These are phyloP conservation scores for Tragelaphus scriptus DNA, from an alignment of 2,113 vertebrate genomes.

Conservation along the genomic window DNA sequence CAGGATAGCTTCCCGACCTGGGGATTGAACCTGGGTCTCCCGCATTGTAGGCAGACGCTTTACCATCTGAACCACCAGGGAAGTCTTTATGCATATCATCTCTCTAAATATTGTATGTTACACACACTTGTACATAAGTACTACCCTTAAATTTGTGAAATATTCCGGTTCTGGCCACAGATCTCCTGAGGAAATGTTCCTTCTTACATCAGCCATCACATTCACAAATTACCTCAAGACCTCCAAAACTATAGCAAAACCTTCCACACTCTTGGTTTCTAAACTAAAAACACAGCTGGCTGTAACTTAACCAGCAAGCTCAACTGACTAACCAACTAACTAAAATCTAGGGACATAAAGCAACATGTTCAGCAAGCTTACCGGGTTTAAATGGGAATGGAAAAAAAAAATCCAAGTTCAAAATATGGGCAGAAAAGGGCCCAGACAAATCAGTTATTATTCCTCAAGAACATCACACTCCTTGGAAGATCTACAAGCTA, in stretches of 20 bases:
- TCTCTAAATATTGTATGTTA: not conserved
- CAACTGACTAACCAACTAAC: not conserved
- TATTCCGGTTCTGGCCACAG: not conserved
- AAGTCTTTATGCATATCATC: not conserved
- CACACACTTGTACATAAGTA: not conserved
- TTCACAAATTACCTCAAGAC: not conserved
- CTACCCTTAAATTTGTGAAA: not conserved
- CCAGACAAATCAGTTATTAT: not conserved
- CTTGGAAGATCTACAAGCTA: not conserved
- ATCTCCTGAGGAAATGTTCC: not conserved
- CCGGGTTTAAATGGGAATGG: not conserved
- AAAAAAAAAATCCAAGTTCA: not conserved
- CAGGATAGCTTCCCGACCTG: not conserved
- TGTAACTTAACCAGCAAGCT: not conserved
- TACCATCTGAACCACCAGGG: not conserved
- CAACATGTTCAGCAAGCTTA: not conserved
- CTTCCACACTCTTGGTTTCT: not conserved
- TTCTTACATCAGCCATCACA: not conserved
- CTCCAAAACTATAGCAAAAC: not conserved
- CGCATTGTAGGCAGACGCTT: not conserved
- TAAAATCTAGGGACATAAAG: not conserved
- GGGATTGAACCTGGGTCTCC: not conserved
- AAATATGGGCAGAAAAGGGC: not conserved
- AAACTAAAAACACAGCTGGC: not conserved
- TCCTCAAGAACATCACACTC: slow-evolving; percentile 10